These are phyloP conservation scores for Heliocidaris tuberculata DNA, from an alignment of 35 echinoderm and acorn worm genomes.

Conservation along the genomic window DNA sequence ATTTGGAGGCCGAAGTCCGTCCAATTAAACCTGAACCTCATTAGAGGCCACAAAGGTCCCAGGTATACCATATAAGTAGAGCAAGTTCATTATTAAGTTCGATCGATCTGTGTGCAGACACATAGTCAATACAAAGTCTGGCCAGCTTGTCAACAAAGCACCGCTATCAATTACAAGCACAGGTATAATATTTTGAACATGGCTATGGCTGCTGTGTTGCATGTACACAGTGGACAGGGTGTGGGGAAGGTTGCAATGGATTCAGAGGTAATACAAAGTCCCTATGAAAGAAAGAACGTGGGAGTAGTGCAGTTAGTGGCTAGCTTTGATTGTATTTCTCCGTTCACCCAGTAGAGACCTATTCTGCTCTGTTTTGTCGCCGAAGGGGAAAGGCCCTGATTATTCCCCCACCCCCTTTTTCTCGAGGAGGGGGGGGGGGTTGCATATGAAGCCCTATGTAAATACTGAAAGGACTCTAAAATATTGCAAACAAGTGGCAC, in stretches of 20 bases:
- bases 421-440: not conserved
- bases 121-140: conserved; percentile 34
- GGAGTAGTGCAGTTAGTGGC: not conserved
- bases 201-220: not conserved
- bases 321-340: conserved; percentile 4
- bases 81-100: not conserved
- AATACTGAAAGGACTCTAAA: not conserved
- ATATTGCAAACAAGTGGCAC: conserved; percentile 10
- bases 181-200: not conserved
- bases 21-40: not conserved
- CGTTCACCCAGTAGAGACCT: not conserved
- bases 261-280: not conserved
- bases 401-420: not conserved
- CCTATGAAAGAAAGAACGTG: not conserved
- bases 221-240: conserved; percentile 11
- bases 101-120: conserved; percentile 34
- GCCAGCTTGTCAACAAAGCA: conserved; percentile 29
- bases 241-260: not conserved
- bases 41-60: not conserved
- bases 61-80: not conserved
- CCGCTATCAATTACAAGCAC: conserved; percentile 17
- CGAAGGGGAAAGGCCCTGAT: not conserved
- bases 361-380: not conserved
- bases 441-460: not conserved
- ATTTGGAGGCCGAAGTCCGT: not conserved